phyloP scores from a whole-genome alignment of 2,113 vertebrate species.

The Theristicus caerulescens region DNA sequence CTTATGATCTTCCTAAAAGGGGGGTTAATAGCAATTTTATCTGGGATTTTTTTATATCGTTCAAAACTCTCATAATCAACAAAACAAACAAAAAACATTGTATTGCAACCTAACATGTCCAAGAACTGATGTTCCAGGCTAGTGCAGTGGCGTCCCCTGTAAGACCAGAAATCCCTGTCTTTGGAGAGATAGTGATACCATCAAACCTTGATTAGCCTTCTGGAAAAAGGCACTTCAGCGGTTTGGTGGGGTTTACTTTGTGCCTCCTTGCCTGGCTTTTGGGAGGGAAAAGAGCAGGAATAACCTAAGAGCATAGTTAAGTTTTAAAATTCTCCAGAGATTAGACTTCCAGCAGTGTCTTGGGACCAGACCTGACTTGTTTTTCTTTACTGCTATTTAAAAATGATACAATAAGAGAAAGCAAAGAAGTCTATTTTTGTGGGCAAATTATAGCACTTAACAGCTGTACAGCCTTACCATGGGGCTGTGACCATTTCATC shows the following conservation, averaged over 20 bases:
- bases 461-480: not conserved
- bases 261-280: not conserved
- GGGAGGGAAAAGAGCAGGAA: not conserved
- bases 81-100: too few species aligned
- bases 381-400: not conserved
- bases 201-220: not conserved
- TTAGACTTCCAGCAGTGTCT: not conserved
- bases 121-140: not conserved
- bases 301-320: not conserved
- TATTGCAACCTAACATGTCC: not conserved
- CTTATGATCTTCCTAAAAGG: not conserved
- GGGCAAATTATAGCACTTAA: not conserved
- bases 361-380: not conserved
- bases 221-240: not conserved
- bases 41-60: not conserved
- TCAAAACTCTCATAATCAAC: not conserved
- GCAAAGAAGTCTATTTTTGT: not conserved
- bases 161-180: not conserved
- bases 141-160: not conserved
- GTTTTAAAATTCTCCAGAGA: not conserved
- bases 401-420: not conserved
- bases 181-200: not conserved
- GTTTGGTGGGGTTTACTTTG: not conserved
- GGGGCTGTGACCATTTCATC: not conserved
- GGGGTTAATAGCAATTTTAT: not conserved